Conservation (phyloP, 2,888 invertebrate genomes). For the Macrophya annulata region DNA sequence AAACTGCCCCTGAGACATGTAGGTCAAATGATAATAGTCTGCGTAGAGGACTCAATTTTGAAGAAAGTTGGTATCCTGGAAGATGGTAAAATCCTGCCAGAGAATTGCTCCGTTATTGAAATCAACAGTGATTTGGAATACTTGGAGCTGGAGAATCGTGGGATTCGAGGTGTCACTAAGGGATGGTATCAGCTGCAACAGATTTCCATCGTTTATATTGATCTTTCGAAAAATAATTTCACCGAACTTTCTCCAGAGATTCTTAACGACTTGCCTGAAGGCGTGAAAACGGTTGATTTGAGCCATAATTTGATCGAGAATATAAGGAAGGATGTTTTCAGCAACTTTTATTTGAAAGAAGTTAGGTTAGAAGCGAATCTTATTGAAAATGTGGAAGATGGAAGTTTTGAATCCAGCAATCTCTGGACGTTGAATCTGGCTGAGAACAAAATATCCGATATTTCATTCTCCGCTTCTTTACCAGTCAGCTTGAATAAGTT, state of each 20-base stretch:
- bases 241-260: slow-evolving; percentile 66
- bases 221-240: slow-evolving; percentile 68
- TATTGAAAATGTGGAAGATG: slow-evolving; percentile 74
- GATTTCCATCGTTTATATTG: slow-evolving; percentile 61
- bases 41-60: slow-evolving; percentile 57
- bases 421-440: slow-evolving; percentile 64
- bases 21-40: too few species aligned
- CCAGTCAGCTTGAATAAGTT: slow-evolving; percentile 65
- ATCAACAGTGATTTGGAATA: slow-evolving; percentile 44
- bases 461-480: slow-evolving; percentile 65
- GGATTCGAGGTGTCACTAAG: slow-evolving; percentile 66
- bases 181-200: slow-evolving; percentile 69
- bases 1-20: too few species aligned
- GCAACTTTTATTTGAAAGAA: slow-evolving; percentile 71
- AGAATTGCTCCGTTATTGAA: slow-evolving; percentile 61
- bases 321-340: slow-evolving; percentile 64
- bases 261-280: slow-evolving; percentile 68
- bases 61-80: slow-evolving; percentile 58
- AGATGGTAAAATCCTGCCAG: slow-evolving; percentile 56
- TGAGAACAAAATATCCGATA: slow-evolving; percentile 63
- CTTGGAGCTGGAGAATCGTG: slow-evolving; percentile 61
- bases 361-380: slow-evolving; percentile 76
- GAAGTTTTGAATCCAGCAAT: slow-evolving; percentile 75
- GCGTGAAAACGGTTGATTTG: slow-evolving; percentile 64
- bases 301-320: slow-evolving; percentile 63